A percentile compares a stretch with the other conserved stretches of the same genome.
Conservation (phyloP, 1,140 invertebrate species). For the Drosophila teissieri region DNA sequence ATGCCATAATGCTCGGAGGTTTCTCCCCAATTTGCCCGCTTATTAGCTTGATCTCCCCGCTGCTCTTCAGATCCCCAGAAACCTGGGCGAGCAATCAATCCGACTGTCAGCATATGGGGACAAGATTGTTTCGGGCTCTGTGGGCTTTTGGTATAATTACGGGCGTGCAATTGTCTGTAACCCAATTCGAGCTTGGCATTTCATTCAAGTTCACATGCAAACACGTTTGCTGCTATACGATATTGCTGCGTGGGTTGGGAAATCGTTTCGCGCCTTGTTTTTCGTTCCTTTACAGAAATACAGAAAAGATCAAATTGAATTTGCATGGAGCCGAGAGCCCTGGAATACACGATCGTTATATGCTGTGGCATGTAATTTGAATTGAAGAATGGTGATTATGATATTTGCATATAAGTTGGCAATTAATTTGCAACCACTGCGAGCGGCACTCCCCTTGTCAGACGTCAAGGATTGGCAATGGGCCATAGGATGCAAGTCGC, state of each 20-base stretch:
- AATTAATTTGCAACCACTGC: constrained; percentile 71
- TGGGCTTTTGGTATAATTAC: constrained; percentile 54
- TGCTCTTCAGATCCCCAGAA: background rate
- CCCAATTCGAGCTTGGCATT: constrained; percentile 71
- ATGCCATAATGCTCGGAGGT: background rate
- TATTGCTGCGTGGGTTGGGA: constrained; percentile 67
- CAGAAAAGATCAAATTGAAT: constrained; percentile 35
- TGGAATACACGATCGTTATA: constrained; percentile 43
- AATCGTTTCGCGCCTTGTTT: constrained; percentile 76
- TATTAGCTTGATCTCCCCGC: constrained; percentile 16
- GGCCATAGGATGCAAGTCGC: constrained; percentile 10
- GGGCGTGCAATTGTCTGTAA: constrained; percentile 63
- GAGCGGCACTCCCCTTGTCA: constrained; percentile 64
- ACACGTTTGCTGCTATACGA: constrained; percentile 38
- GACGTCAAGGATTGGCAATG: constrained; percentile 65
- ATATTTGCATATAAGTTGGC: constrained; percentile 79
- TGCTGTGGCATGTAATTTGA: constrained; percentile 43
- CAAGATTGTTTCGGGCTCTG: constrained; percentile 27
- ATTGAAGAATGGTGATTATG: constrained; percentile 71
- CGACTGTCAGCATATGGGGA: constrained; percentile 20
- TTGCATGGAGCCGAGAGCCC: constrained; percentile 29
- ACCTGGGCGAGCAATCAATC: constrained; percentile 12
- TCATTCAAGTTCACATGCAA: constrained; percentile 77
- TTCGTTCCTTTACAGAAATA: constrained; percentile 15
- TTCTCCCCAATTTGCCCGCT: constrained; percentile 35